Evolutionary conservation across 2,888 invertebrate genomes (phyloP), one percentile per base, ranked within the genome.

Genomic region (Pterobdella sp.): DNA sequence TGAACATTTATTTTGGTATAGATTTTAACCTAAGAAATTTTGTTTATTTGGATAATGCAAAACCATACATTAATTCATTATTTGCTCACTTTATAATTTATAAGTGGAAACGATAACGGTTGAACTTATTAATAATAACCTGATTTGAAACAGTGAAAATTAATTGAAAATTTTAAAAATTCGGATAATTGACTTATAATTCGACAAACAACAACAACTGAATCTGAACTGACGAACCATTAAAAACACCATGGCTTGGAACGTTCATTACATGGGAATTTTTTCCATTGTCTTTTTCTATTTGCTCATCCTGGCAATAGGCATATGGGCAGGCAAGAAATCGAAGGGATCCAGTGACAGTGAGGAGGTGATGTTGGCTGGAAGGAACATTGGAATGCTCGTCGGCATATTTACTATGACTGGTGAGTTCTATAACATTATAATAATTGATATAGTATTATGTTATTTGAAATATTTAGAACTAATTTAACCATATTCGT

Each of bases 401-500:
- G 96, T 98, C 74, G 97, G 97, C 68, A 93, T 96, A 80, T 97
- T 98, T 82, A 98, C 97, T 37, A 98, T 98, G 97, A 98, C 97
- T 82, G 93, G 93, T 93, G n/a, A n/a, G n/a, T n/a, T n/a, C n/a
- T n/a, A n/a, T n/a, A n/a, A n/a, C n/a, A n/a, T n/a, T n/a, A n/a
- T n/a, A n/a, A n/a, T n/a, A n/a, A n/a, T n/a, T n/a, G n/a, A n/a
- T n/a, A n/a, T n/a, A n/a, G n/a, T n/a, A n/a, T n/a, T n/a, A n/a
- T n/a, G n/a, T n/a, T n/a, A n/a, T n/a, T n/a, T n/a, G n/a, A n/a
- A n/a, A n/a, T n/a, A n/a, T n/a, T n/a, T n/a, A n/a, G n/a, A n/a
- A n/a, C n/a, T n/a, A n/a, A n/a, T n/a, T n/a, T n/a, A n/a, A n/a
- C n/a, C n/a, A n/a, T n/a, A n/a, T n/a, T n/a, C n/a, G n/a, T n/a